A percentile compares a stretch with the other conserved stretches of the same genome.
These are phyloP conservation scores for Eulemur rufifrons DNA, from an alignment of 2,113 vertebrate genomes.

Conservation along the genomic window DNA sequence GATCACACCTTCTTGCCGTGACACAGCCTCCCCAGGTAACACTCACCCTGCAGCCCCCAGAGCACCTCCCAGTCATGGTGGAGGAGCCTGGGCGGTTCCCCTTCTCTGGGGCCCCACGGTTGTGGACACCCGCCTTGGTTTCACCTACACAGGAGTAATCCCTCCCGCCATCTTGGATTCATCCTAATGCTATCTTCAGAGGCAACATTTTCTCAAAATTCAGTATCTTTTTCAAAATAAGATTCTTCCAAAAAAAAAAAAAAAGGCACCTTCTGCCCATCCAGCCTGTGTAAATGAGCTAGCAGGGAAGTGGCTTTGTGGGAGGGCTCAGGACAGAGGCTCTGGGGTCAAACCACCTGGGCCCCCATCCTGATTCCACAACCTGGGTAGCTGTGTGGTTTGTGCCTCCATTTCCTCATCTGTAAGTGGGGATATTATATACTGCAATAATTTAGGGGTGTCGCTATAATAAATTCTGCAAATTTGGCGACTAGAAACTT, in stretches of 20 bases:
- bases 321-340: neutral
- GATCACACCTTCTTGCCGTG: neutral
- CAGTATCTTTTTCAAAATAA: neutral
- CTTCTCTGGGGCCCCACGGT: neutral
- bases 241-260: neutral
- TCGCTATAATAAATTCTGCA: neutral
- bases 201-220: neutral
- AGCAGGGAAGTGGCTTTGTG: neutral
- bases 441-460: too few species aligned
- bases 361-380: neutral
- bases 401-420: neutral
- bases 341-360: neutral
- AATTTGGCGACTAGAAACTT: neutral
- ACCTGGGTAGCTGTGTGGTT: neutral
- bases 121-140: neutral
- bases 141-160: accelerated
- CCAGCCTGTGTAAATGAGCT: neutral
- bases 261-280: neutral
- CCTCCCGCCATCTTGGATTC: neutral
- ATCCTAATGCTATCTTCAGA: neutral
- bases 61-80: neutral
- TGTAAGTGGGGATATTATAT: neutral
- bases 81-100: too few species aligned
- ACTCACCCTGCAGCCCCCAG: neutral
- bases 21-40: neutral